Evolutionary conservation across 2,888 invertebrate genomes (phyloP).

Genomic region (Hipparchia semele): DNA sequence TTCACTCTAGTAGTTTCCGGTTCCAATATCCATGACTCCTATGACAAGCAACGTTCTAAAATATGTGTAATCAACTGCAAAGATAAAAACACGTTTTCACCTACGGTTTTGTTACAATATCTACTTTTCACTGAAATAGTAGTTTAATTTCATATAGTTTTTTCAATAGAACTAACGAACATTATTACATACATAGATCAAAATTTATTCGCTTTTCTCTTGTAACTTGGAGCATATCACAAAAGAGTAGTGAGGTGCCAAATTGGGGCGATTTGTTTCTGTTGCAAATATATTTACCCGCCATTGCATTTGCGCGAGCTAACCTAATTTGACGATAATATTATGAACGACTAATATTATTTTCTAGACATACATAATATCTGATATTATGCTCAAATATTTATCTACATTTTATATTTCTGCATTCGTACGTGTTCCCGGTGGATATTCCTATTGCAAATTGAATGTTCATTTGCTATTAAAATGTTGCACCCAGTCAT

Average conservation of each 20-base stretch:
- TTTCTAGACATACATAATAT: neutral
- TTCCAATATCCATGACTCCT: too few species aligned
- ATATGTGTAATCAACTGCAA: too few species aligned
- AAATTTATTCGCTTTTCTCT: neutral
- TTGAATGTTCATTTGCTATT: neutral
- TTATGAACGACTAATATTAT: neutral
- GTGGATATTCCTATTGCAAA: neutral
- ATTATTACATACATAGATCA: too few species aligned
- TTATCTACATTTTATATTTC: neutral
- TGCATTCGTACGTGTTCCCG: neutral
- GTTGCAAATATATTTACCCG: slow-evolving; percentile 38
- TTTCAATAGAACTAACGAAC: too few species aligned
- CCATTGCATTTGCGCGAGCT: slow-evolving; percentile 35
- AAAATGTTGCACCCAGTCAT: too few species aligned
- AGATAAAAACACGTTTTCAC: too few species aligned
- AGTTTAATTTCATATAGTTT: too few species aligned
- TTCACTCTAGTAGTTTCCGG: too few species aligned
- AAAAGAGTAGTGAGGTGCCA: slow-evolving; percentile 38
- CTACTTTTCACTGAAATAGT: too few species aligned
- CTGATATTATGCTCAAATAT: neutral
- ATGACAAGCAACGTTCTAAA: too few species aligned
- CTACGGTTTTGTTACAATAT: too few species aligned
- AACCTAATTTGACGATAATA: slow-evolving; percentile 35
- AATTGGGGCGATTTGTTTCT: slow-evolving; percentile 40
- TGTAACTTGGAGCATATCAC: slow-evolving; percentile 5